phyloP scores from a whole-genome alignment of 2,797 vertebrate species.

The Notolepis coatsorum region DNA sequence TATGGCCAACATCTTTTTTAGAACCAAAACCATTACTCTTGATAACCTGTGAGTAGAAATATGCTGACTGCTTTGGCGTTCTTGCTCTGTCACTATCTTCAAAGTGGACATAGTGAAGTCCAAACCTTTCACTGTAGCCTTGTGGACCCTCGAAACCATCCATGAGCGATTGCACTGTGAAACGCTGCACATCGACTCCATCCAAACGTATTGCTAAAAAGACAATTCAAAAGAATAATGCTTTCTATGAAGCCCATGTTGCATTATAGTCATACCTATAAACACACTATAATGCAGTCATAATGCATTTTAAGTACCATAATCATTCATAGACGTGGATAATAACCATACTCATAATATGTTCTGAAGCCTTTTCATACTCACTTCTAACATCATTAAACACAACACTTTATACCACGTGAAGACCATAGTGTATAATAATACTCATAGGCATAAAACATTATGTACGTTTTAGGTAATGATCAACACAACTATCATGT shows the following conservation, averaged over 20 bases:
- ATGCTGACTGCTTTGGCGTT: slow-evolving; percentile 91
- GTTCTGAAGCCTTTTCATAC: no score
- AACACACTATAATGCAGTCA: no score
- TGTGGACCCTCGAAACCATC: slow-evolving; percentile 91
- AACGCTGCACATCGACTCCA: slow-evolving; percentile 79
- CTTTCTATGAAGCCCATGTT: not conserved
- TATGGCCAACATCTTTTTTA: not conserved
- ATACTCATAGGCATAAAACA: no score
- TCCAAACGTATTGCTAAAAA: slow-evolving; percentile 84
- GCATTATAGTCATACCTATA: no score
- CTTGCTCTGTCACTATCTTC: slow-evolving; percentile 82
- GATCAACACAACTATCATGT: no score
- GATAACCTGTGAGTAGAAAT: slow-evolving; percentile 86
- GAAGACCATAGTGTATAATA: no score
- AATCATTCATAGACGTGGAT: no score
- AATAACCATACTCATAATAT: no score
- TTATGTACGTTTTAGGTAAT: no score
- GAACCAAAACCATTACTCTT: slow-evolving; percentile 85
- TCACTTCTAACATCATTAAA: no score
- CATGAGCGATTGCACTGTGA: slow-evolving; percentile 88
- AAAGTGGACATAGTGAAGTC: slow-evolving; percentile 89
- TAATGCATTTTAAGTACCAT: no score
- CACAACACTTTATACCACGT: no score
- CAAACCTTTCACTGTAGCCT: slow-evolving; percentile 90
- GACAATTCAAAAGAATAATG: slow-evolving; percentile 19